A percentile compares a stretch with the other conserved stretches of the same genome.
phyloP scores from a whole-genome alignment of 2,888 invertebrate genomes.

The Lapara coniferarum region DNA sequence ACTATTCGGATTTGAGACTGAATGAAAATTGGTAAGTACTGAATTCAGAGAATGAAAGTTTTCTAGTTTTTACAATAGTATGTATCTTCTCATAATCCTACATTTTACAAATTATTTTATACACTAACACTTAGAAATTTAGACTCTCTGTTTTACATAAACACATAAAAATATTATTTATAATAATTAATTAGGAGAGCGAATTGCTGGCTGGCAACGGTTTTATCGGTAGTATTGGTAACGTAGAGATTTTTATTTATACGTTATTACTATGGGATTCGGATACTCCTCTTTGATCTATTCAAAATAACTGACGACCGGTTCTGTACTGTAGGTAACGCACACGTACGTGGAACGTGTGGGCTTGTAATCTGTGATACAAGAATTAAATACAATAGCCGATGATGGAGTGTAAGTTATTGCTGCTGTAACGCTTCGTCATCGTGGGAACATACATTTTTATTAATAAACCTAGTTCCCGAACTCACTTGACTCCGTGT shows the following conservation, averaged over 20 bases:
- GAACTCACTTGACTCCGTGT: background rate
- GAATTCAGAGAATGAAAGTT: too few species aligned
- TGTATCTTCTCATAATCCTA: too few species aligned
- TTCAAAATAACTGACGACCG: constrained; percentile 34
- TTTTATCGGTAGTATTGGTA: background rate
- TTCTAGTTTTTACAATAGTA: too few species aligned
- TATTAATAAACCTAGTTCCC: constrained; percentile 27
- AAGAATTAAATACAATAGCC: constrained; percentile 40
- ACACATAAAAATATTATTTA: too few species aligned
- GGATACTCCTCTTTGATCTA: constrained; percentile 32
- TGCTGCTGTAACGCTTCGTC: constrained; percentile 38
- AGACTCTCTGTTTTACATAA: too few species aligned
- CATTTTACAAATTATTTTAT: too few species aligned
- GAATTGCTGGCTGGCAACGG: background rate
- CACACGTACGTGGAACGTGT: constrained; percentile 31
- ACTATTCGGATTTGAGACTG: too few species aligned
- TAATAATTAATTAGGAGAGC: too few species aligned
- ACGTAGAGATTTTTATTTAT: background rate
- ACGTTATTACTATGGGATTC: constrained; percentile 26
- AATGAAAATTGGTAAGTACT: too few species aligned
- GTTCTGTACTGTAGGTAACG: constrained; percentile 28
- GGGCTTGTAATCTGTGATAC: constrained; percentile 35
- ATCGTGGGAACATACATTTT: constrained; percentile 51
- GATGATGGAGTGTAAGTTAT: constrained; percentile 45
- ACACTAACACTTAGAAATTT: too few species aligned